A percentile compares a stretch with the other conserved stretches of the same genome.
phyloP scores from a whole-genome alignment of 2,113 vertebrate genomes.

The Dasypus novemcinctus region DNA sequence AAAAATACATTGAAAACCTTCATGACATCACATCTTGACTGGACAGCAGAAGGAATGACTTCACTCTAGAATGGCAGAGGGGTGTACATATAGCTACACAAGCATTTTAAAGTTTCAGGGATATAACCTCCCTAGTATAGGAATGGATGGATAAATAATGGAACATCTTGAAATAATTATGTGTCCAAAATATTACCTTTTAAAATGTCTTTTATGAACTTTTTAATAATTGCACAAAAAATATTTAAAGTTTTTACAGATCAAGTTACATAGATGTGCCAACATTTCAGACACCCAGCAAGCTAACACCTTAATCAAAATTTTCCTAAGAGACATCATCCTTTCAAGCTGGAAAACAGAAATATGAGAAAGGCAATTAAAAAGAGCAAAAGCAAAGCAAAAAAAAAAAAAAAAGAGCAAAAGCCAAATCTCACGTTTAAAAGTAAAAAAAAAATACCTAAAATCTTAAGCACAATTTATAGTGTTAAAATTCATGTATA shows the following conservation, averaged over 20 bases:
- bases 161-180: constrained; percentile 21
- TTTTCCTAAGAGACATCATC: constrained; percentile 9
- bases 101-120: not conserved
- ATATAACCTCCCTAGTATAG: not conserved
- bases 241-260: constrained; percentile 13
- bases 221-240: constrained; percentile 23
- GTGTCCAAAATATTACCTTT: not conserved
- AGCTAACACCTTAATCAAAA: constrained; percentile 8
- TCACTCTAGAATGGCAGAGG: not conserved
- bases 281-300: not conserved
- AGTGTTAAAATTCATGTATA: not conserved
- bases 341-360: constrained; percentile 24
- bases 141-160: not conserved
- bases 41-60: not conserved
- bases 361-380: constrained; percentile 2
- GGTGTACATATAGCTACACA: not conserved
- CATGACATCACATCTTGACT: not conserved
- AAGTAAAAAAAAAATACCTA: constrained; percentile 14
- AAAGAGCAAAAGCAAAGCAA: no score
- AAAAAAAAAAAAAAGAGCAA: not conserved
- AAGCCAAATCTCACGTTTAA: constrained; percentile 19
- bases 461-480: not conserved
- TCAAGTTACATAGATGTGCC: not conserved
- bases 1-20: not conserved
- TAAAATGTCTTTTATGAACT: not conserved